Evolutionary conservation across 2,113 vertebrate genomes (phyloP).

Genomic region (Anguilla rostrata): DNA sequence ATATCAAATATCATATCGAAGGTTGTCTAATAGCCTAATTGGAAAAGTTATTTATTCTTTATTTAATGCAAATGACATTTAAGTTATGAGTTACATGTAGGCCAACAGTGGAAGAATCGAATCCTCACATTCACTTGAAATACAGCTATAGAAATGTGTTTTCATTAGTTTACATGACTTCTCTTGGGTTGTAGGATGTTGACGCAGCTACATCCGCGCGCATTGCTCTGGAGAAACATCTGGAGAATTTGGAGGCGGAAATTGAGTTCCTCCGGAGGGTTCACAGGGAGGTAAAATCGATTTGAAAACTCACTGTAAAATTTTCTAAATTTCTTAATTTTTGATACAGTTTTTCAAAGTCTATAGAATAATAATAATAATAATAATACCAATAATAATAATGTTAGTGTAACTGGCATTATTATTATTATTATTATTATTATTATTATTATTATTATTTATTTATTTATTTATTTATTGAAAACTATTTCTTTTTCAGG

Average conservation of each 20-base stretch:
- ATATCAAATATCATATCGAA: too few relatives aligned
- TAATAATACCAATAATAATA: too few relatives aligned
- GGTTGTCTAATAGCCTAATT: too few relatives aligned
- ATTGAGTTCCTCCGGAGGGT: constrained; percentile 67
- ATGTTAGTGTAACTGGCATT: too few relatives aligned
- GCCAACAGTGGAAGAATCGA: too few relatives aligned
- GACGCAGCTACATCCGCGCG: constrained; percentile 61
- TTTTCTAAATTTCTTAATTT: background rate
- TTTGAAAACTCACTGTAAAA: background rate
- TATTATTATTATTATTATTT: background rate
- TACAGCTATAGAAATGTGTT: background rate
- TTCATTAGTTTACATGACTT: background rate
- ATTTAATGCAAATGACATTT: too few relatives aligned
- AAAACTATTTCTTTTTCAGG: constrained; percentile 52
- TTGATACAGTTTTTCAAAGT: background rate
- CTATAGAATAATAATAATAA: background rate
- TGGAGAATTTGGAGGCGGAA: constrained; percentile 70
- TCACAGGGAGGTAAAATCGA: constrained; percentile 63
- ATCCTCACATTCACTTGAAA: background rate
- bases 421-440: background rate
- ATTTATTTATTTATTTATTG: background rate
- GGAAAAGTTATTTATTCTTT: too few relatives aligned
- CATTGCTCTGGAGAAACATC: constrained; percentile 63
- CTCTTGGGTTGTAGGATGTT: constrained; percentile 53
- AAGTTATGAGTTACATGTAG: too few relatives aligned